These are phyloP conservation scores for Asbolus verrucosus DNA, from an alignment of 1,140 invertebrate genomes.

Conservation along the genomic window DNA sequence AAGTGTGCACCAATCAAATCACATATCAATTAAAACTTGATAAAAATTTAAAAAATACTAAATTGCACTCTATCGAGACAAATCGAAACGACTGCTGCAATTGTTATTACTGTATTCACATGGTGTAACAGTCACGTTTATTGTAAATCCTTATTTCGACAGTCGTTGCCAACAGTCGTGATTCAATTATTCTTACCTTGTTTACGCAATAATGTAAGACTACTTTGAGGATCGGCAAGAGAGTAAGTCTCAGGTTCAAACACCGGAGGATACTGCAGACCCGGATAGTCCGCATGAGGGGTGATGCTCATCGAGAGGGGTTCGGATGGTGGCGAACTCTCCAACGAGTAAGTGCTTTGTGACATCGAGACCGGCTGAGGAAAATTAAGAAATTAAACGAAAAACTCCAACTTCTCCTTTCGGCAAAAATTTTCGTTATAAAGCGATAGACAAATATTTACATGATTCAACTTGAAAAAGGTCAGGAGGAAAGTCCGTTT, in stretches of 20 bases:
- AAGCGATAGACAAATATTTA: too few relatives aligned
- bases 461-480: too few relatives aligned
- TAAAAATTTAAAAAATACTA: background rate
- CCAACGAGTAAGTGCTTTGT: constrained; percentile 51
- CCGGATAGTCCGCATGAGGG: constrained; percentile 76
- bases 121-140: too few relatives aligned
- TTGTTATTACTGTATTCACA: too few relatives aligned
- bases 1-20: background rate
- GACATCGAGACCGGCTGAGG: constrained; percentile 50
- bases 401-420: too few relatives aligned
- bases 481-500: too few relatives aligned
- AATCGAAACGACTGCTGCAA: too few relatives aligned
- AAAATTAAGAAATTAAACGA: constrained; percentile 1
- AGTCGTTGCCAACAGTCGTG: too few relatives aligned
- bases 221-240: constrained; percentile 70
- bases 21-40: background rate
- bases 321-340: constrained; percentile 58
- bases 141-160: too few relatives aligned
- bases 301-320: constrained; percentile 46
- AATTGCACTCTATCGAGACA: constrained; percentile 14
- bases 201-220: constrained; percentile 64
- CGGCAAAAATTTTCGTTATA: too few relatives aligned
- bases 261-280: constrained; percentile 83
- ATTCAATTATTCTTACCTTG: constrained; percentile 59
- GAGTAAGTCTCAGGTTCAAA: constrained; percentile 86